These are phyloP conservation scores for Anoplophora glabripennis DNA, from an alignment of 1,140 invertebrate genomes.

Conservation along the genomic window DNA sequence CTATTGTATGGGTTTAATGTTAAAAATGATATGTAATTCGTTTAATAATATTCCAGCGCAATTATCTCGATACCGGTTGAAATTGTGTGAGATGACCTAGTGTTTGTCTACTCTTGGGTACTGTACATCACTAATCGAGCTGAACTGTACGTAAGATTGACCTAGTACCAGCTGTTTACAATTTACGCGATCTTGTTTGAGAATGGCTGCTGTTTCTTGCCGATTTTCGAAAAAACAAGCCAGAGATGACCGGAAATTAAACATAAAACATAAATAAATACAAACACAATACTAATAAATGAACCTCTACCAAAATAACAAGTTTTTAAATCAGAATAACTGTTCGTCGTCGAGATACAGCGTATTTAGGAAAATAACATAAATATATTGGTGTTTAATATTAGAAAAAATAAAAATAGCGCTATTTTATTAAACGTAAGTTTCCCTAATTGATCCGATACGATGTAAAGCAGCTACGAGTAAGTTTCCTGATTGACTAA, in stretches of 20 bases:
- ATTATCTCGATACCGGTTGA: not conserved
- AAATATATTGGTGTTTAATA: conserved; percentile 1
- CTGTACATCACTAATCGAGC: not conserved
- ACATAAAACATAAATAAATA: too few species aligned
- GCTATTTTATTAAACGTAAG: not conserved
- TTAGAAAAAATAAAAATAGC: conserved; percentile 8
- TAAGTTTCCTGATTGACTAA: too few species aligned
- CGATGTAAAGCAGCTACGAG: too few species aligned
- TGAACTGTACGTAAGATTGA: conserved; percentile 10
- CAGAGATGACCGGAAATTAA: too few species aligned
- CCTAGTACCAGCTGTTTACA: conserved; percentile 30
- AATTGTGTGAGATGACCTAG: conserved; percentile 1
- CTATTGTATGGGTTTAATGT: too few species aligned
- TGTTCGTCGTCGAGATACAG: too few species aligned
- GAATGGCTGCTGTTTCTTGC: conserved; percentile 28
- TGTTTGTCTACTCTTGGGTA: not conserved
- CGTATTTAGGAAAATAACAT: not conserved
- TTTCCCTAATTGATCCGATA: not conserved
- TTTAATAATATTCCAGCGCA: conserved; percentile 1
- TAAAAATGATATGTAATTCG: conserved; percentile 7
- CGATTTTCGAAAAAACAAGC: conserved; percentile 6
- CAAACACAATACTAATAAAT: too few species aligned
- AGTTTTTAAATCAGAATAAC: too few species aligned
- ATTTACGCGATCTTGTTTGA: conserved; percentile 19
- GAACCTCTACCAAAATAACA: too few species aligned